Evolutionary conservation across 2,888 invertebrate species (phyloP).

Genomic region (Halictus ligatus): DNA sequence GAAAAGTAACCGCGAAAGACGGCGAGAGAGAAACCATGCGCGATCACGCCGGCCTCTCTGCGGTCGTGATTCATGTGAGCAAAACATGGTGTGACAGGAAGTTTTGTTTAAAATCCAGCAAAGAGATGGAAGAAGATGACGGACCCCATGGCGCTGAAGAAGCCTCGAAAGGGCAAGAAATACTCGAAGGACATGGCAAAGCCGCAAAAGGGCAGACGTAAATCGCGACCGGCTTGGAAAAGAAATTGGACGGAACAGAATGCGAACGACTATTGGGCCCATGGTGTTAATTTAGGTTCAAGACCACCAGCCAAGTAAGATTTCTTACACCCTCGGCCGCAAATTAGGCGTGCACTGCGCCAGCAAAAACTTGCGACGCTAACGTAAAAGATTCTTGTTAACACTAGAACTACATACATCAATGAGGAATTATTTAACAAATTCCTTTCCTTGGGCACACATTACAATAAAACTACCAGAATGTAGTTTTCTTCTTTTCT

Average conservation of each 20-base stretch:
- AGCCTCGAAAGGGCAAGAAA: slow-evolving; percentile 72
- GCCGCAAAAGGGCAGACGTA: slow-evolving; percentile 52
- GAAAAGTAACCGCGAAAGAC: not conserved
- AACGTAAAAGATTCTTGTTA: not conserved
- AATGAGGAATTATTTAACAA: not conserved
- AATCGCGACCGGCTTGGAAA: slow-evolving; percentile 60
- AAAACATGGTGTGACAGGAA: not conserved
- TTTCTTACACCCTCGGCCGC: not conserved
- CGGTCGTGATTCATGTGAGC: not conserved
- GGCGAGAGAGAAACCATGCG: not conserved
- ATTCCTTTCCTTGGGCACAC: not conserved
- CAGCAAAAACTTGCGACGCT: not conserved
- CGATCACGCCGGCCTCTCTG: not conserved
- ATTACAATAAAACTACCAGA: not conserved
- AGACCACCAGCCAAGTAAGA: slow-evolving; percentile 77
- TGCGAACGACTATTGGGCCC: slow-evolving; percentile 75
- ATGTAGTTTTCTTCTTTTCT: not conserved
- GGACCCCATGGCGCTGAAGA: slow-evolving; percentile 77
- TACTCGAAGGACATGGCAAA: slow-evolving; percentile 55
- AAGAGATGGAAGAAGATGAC: slow-evolving; percentile 76
- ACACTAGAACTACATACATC: not conserved
- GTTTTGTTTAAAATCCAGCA: slow-evolving; percentile 58
- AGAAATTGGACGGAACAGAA: slow-evolving; percentile 65
- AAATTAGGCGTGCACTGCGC: not conserved
- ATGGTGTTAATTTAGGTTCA: slow-evolving; percentile 80